phyloP scores from a whole-genome alignment of 1,140 invertebrate species.

The Melipona quadrifasciata region DNA sequence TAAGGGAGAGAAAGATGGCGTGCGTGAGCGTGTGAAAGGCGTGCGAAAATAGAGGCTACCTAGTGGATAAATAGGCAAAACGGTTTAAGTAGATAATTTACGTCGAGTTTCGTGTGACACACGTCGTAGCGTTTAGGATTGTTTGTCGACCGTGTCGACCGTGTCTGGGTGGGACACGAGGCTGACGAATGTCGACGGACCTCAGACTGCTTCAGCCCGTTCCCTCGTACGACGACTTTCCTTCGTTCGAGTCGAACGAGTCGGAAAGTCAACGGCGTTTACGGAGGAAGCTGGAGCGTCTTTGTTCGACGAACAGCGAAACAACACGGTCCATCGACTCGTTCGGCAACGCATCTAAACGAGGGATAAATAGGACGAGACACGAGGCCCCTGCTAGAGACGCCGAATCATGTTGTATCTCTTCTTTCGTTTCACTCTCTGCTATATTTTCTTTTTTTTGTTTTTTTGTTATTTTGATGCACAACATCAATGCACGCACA shows the following conservation, averaged over 20 bases:
- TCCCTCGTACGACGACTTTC: constrained; percentile 32
- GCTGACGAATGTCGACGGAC: background rate
- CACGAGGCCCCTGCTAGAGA: constrained; percentile 8
- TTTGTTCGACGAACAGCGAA: background rate
- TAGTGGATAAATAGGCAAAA: constrained; percentile 67
- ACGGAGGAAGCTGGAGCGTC: background rate
- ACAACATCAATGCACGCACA: constrained; percentile 53
- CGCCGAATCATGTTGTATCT: constrained; percentile 2
- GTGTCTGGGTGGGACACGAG: background rate
- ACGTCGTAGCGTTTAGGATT: constrained; percentile 57
- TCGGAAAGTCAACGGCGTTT: constrained; percentile 41
- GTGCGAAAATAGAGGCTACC: constrained; percentile 76
- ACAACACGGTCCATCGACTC: constrained; percentile 7
- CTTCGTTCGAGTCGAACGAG: constrained; percentile 63
- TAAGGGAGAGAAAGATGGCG: background rate
- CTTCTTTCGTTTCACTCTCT: constrained; percentile 1
- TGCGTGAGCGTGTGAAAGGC: background rate
- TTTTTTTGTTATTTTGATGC: constrained; percentile 39
- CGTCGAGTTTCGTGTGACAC: constrained; percentile 58
- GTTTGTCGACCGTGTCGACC: constrained; percentile 50
- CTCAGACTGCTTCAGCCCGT: background rate
- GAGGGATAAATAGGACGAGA: constrained; percentile 5
- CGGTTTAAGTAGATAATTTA: constrained; percentile 63
- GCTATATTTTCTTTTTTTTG: background rate
- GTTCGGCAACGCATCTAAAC: background rate